Evolutionary conservation across 2,888 invertebrate species (phyloP).

Genomic region (Dasysyrphus tricinctus): DNA sequence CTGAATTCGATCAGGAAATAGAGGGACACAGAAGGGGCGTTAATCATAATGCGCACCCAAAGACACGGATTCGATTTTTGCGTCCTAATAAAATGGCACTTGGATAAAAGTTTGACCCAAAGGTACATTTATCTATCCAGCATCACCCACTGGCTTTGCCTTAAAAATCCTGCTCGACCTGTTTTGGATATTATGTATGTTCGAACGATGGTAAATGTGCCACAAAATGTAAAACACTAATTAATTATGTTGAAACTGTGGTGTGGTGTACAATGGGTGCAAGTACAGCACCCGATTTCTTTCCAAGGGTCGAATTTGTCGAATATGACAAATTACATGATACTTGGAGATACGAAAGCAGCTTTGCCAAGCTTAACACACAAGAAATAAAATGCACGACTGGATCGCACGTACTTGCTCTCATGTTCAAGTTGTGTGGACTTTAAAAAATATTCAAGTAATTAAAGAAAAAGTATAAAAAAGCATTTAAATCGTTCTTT

Average conservation of each 20-base stretch:
- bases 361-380: neutral
- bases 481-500: no score
- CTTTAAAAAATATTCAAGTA: no score
- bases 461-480: no score
- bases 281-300: slow-evolving; percentile 38
- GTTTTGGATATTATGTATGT: neutral
- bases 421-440: no score
- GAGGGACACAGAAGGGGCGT: slow-evolving; percentile 40
- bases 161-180: slow-evolving; percentile 21
- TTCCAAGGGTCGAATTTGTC: slow-evolving; percentile 63
- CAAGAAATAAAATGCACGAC: no score
- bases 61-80: slow-evolving; percentile 61
- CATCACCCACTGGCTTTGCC: slow-evolving; percentile 41
- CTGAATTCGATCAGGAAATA: slow-evolving; percentile 7
- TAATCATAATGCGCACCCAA: slow-evolving; percentile 59
- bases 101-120: slow-evolving; percentile 74
- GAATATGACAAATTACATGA: slow-evolving; percentile 63
- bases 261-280: slow-evolving; percentile 41
- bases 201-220: slow-evolving; percentile 1
- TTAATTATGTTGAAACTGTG: slow-evolving; percentile 64
- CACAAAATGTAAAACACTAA: slow-evolving; percentile 65
- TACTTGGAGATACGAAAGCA: slow-evolving; percentile 2
- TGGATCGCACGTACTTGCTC: no score
- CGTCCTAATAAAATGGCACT: slow-evolving; percentile 64
- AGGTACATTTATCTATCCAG: slow-evolving; percentile 75